Conservation (phyloP, 2,888 invertebrate genomes). For the Pterostichus madidus region DNA sequence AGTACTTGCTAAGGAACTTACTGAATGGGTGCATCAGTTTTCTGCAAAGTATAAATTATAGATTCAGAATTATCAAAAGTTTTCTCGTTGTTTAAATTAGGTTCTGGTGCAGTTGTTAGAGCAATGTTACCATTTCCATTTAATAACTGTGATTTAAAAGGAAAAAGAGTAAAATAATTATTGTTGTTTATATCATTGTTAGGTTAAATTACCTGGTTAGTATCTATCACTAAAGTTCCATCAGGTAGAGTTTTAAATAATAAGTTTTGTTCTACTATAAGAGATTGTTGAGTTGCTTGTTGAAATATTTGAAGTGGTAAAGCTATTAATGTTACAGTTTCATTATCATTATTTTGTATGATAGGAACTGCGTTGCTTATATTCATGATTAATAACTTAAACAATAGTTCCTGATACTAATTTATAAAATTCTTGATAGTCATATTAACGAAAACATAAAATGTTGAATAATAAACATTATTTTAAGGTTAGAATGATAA, state of each 20-base stretch:
- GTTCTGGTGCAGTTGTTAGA: conserved; percentile 20
- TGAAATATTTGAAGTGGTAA: conserved; percentile 59
- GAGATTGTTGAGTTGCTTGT: conserved; percentile 58
- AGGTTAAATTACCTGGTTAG: conserved; percentile 62
- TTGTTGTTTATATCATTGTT: conserved; percentile 17
- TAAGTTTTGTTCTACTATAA: conserved; percentile 67
- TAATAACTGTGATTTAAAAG: conserved; percentile 18
- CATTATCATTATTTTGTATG: conserved; percentile 59
- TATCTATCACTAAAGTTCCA: conserved; percentile 65
- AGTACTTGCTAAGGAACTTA: conserved; percentile 16
- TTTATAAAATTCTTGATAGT: conserved; percentile 12
- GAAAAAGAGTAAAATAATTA: not conserved
- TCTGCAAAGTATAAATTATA: conserved; percentile 42
- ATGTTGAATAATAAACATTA: conserved; percentile 60
- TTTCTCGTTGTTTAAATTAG: conserved; percentile 40
- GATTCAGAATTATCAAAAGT: conserved; percentile 1
- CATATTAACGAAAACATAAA: conserved; percentile 14
- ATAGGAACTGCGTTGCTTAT: conserved; percentile 50
- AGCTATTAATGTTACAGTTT: conserved; percentile 61
- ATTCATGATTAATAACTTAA: conserved; percentile 51
- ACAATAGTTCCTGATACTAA: not conserved
- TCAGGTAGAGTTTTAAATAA: conserved; percentile 68
- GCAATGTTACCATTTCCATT: conserved; percentile 31
- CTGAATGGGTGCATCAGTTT: conserved; percentile 22
- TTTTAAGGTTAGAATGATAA: conserved; percentile 55